Percentiles rank a stretch among this genome's conserved stretches.
Conservation (phyloP, 2,797 vertebrate genomes). For the Paedocypris micromegethes region DNA sequence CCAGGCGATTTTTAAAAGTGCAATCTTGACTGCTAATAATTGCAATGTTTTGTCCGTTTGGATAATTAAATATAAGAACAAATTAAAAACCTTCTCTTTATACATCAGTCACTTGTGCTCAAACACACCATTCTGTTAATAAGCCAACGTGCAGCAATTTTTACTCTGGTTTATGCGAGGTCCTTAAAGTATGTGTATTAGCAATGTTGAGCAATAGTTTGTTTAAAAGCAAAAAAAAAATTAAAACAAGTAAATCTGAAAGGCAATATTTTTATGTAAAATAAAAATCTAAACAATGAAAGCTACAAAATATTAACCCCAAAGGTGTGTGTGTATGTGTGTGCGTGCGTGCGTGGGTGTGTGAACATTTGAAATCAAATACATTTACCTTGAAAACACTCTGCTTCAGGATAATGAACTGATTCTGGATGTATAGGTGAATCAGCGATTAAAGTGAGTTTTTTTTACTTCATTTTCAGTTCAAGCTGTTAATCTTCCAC, state of each 20-base stretch:
- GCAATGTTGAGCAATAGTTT: slow-evolving; percentile 63
- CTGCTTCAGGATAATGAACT: too few species aligned
- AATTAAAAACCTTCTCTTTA: slow-evolving; percentile 48
- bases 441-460: too few species aligned
- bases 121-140: slow-evolving; percentile 49
- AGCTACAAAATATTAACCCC: background rate
- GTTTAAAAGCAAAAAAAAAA: slow-evolving; percentile 38
- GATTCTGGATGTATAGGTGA: too few species aligned
- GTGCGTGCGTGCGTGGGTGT: background rate
- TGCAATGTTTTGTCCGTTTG: slow-evolving; percentile 57
- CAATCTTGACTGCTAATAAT: slow-evolving; percentile 63
- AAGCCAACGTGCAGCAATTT: slow-evolving; percentile 50
- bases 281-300: slow-evolving; percentile 11
- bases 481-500: too few species aligned
- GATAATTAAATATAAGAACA: slow-evolving; percentile 26
- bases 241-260: slow-evolving; percentile 12
- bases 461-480: too few species aligned
- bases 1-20: slow-evolving; percentile 61
- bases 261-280: slow-evolving; percentile 29
- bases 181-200: slow-evolving; percentile 50
- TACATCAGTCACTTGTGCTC: slow-evolving; percentile 48
- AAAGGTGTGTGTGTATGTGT: background rate
- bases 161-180: slow-evolving; percentile 54
- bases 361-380: too few species aligned
- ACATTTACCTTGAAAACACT: too few species aligned